phyloP scores from a whole-genome alignment of 2,113 vertebrate species.

The Oryzias curvinotus region DNA sequence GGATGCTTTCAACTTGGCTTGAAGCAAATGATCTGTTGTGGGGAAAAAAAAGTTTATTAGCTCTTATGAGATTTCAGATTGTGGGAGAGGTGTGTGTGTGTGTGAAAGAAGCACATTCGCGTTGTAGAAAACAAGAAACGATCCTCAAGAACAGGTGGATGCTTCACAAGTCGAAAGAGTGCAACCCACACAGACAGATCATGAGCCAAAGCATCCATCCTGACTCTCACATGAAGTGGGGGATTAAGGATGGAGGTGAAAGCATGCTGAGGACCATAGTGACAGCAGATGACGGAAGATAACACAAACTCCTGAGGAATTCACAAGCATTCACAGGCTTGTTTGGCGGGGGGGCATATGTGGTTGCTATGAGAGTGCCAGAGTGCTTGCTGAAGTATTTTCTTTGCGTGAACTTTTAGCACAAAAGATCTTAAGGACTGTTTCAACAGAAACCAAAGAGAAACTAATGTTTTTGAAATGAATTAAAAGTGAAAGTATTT shows the following conservation, averaged over 20 bases:
- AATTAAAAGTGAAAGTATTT: slow-evolving; percentile 50
- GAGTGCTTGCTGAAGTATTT: slow-evolving; percentile 37
- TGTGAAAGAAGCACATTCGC: not conserved
- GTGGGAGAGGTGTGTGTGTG: not conserved
- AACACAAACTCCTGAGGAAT: slow-evolving; percentile 66
- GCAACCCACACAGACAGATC: slow-evolving; percentile 40
- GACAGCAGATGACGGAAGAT: slow-evolving; percentile 72
- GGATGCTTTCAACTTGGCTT: slow-evolving; percentile 38
- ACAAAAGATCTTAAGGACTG: slow-evolving; percentile 41
- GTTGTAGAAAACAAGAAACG: slow-evolving; percentile 3
- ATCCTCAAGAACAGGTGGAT: slow-evolving; percentile 52
- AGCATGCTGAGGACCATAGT: slow-evolving; percentile 65
- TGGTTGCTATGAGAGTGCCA: slow-evolving; percentile 34
- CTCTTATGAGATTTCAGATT: slow-evolving; percentile 20
- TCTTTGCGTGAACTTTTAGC: slow-evolving; percentile 36
- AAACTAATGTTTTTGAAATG: slow-evolving; percentile 42
- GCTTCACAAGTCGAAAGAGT: slow-evolving; percentile 33
- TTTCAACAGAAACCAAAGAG: slow-evolving; percentile 23
- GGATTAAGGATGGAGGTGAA: slow-evolving; percentile 74
- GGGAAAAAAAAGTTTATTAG: slow-evolving; percentile 14
- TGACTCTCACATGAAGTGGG: slow-evolving; percentile 74
- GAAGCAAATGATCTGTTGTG: slow-evolving; percentile 40
- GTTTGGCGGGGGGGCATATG: not conserved
- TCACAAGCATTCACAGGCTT: slow-evolving; percentile 49
- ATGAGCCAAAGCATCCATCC: slow-evolving; percentile 67